Evolutionary conservation across 1,140 invertebrate species (phyloP).

Genomic region (Meloidogyne hapla): DNA sequence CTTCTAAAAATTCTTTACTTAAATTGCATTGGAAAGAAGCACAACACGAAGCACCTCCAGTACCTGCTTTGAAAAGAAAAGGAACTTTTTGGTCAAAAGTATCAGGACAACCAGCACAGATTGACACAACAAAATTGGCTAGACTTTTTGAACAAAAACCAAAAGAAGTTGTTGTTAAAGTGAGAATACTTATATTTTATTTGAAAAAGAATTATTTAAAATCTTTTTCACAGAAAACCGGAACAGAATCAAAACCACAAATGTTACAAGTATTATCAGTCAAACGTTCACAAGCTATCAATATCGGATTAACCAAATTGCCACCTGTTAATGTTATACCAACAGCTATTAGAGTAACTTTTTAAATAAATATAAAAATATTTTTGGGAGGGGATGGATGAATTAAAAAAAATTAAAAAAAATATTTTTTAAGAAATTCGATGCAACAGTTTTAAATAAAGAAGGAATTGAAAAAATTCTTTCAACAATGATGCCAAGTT

Average conservation of each 20-base stretch:
- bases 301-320: slow-evolving; percentile 98
- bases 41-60: slow-evolving; percentile 77
- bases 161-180: slow-evolving; percentile 78
- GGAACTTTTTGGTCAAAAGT: slow-evolving; percentile 94
- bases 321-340: slow-evolving; percentile 92
- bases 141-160: slow-evolving; percentile 89
- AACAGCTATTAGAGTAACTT: slow-evolving; percentile 75
- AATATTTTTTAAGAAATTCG: slow-evolving; percentile 82
- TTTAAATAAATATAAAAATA: too few relatives aligned
- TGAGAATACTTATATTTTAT: not conserved
- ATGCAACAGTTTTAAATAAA: slow-evolving; percentile 92
- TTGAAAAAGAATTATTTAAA: slow-evolving; percentile 22
- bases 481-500: slow-evolving; percentile 87
- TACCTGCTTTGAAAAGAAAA: slow-evolving; percentile 70
- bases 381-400: too few relatives aligned
- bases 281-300: slow-evolving; percentile 97
- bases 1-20: slow-evolving; percentile 73
- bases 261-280: slow-evolving; percentile 92
- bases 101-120: slow-evolving; percentile 68
- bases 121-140: slow-evolving; percentile 90
- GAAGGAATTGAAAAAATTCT: slow-evolving; percentile 87
- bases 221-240: slow-evolving; percentile 67
- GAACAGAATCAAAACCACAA: slow-evolving; percentile 78
- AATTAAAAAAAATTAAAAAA: not conserved
- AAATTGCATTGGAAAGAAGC: slow-evolving; percentile 97